Conservation (phyloP, 2,797 vertebrate species). For the Tiaroga cobitis region DNA sequence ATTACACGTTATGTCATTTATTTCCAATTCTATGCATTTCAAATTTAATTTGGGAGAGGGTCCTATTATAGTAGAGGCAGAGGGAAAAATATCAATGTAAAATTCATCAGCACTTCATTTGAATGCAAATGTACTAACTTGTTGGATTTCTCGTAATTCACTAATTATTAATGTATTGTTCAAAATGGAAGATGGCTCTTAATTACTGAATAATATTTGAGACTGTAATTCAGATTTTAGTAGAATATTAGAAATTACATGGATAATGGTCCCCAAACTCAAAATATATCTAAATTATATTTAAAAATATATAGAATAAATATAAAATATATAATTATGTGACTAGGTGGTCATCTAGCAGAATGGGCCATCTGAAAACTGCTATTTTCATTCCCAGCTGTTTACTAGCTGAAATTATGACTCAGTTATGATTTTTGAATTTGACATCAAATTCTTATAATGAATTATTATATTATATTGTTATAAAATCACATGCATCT, state of each 20-base stretch:
- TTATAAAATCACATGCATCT: not conserved
- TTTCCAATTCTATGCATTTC: slow-evolving; percentile 33
- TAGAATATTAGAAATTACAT: too few species aligned
- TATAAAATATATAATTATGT: not conserved
- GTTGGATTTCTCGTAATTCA: slow-evolving; percentile 57
- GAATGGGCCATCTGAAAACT: not conserved
- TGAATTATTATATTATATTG: too few species aligned
- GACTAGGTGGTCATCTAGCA: not conserved
- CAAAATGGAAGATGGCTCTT: slow-evolving; percentile 54
- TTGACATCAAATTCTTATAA: not conserved
- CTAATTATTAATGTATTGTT: slow-evolving; percentile 62
- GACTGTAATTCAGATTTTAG: slow-evolving; percentile 45
- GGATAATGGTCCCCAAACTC: not conserved
- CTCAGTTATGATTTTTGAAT: not conserved
- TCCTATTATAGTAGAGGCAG: slow-evolving; percentile 31
- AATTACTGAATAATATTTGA: slow-evolving; percentile 61
- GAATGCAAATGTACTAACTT: slow-evolving; percentile 56
- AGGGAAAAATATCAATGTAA: slow-evolving; percentile 44
- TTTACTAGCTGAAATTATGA: not conserved
- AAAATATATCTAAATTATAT: not conserved
- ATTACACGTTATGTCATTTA: slow-evolving; percentile 28
- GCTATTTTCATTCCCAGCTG: not conserved
- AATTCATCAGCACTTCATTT: slow-evolving; percentile 56
- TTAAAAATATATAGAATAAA: too few species aligned
- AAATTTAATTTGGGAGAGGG: slow-evolving; percentile 44